Conservation (phyloP, 1,140 invertebrate species). For the Lordiphosa stackelbergi region DNA sequence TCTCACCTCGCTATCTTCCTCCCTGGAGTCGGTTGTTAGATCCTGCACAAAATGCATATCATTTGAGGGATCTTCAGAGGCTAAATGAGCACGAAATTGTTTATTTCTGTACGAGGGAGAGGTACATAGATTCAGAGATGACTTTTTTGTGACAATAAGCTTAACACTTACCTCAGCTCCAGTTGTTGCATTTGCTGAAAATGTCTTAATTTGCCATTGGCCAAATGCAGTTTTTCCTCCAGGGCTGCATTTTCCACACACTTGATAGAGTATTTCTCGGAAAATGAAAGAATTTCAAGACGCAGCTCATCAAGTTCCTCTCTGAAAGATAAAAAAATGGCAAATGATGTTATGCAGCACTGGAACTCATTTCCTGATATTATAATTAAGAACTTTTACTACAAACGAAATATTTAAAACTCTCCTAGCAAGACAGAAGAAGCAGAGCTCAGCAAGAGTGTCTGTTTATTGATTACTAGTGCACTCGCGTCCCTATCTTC, state of each 20-base stretch:
- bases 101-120: constrained; percentile 80
- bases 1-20: constrained; percentile 73
- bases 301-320: constrained; percentile 91
- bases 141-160: no score
- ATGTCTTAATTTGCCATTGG: constrained; percentile 87
- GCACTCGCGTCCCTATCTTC: no score
- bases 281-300: constrained; percentile 90
- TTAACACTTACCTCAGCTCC: constrained; percentile 80
- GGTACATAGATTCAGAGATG: no score
- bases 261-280: constrained; percentile 93
- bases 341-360: no score
- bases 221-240: constrained; percentile 87
- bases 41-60: constrained; percentile 72
- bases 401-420: no score
- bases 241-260: constrained; percentile 92
- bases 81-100: constrained; percentile 85
- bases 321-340: constrained; percentile 75
- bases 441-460: no score
- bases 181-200: constrained; percentile 86
- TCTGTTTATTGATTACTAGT: no score
- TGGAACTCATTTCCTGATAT: no score
- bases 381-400: no score
- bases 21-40: constrained; percentile 45
- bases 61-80: constrained; percentile 82
- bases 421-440: no score